Evolutionary conservation across 30 jellyfish, hydroid and myxozoan genomes (phyloP).

Genomic region (Morbakka virulenta): DNA sequence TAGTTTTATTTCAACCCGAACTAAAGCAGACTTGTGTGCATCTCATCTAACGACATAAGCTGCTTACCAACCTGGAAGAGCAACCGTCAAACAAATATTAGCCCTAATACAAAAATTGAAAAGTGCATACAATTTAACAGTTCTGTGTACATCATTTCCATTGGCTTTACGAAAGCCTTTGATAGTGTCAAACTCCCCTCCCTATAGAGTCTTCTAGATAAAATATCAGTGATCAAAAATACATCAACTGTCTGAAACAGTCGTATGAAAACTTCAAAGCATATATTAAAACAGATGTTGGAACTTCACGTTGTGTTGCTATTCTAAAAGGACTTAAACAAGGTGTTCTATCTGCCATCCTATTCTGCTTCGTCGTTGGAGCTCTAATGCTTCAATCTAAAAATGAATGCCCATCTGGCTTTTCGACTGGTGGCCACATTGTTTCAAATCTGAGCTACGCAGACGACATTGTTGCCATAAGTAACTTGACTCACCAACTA

Average conservation of each 20-base stretch:
- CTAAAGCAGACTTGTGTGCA: not conserved
- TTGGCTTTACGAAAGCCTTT: too few relatives aligned
- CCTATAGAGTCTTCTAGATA: not conserved
- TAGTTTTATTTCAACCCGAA: too few relatives aligned
- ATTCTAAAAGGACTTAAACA: conserved; percentile 6
- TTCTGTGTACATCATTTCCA: conserved; percentile 1
- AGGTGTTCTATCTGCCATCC: not conserved
- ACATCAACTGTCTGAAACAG: conserved; percentile 4
- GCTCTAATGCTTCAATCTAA: not conserved
- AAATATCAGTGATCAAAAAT: not conserved
- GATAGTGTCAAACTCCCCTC: conserved; percentile 1
- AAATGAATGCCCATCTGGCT: conserved; percentile 4
- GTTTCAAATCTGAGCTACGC: conserved; percentile 2
- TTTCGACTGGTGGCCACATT: conserved; percentile 10
- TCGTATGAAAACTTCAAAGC: conserved; percentile 3
- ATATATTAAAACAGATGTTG: not conserved
- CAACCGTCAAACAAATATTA: conserved; percentile 2
- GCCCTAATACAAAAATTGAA: conserved; percentile 1
- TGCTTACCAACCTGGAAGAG: too few relatives aligned
- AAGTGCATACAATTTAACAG: conserved; percentile 10
- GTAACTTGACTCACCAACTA: not conserved
- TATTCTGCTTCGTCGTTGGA: conserved; percentile 2
- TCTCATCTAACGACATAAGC: conserved; percentile 1
- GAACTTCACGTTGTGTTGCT: not conserved
- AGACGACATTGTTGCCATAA: not conserved